phyloP scores from a whole-genome alignment of 2,888 invertebrate genomes.

The Colletes collaris region DNA sequence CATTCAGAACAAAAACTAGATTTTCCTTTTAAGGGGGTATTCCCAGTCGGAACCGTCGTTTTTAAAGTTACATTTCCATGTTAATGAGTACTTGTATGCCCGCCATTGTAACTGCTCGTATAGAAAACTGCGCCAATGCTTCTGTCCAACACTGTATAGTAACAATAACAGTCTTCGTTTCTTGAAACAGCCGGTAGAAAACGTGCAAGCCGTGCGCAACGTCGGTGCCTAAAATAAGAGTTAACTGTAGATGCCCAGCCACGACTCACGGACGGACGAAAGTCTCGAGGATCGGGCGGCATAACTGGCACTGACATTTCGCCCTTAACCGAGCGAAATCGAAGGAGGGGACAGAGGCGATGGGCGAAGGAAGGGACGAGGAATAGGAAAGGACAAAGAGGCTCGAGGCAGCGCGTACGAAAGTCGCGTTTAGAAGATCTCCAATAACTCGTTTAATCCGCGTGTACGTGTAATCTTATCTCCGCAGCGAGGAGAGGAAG shows the following conservation, averaged over 20 bases:
- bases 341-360: background rate
- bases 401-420: background rate
- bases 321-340: conserved; percentile 11
- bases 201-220: background rate
- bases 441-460: conserved; percentile 16
- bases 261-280: background rate
- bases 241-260: conserved; percentile 1
- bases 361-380: too few relatives aligned
- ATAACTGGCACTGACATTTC: conserved; percentile 12
- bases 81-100: too few relatives aligned
- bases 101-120: too few relatives aligned
- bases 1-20: too few relatives aligned
- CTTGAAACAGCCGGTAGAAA: background rate
- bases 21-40: too few relatives aligned
- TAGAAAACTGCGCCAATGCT: too few relatives aligned
- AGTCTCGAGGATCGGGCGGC: background rate
- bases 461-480: conserved; percentile 5
- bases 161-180: background rate
- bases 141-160: too few relatives aligned
- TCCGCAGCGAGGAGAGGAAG: conserved; percentile 27
- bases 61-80: too few relatives aligned
- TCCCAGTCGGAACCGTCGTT: too few relatives aligned
- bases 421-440: background rate
- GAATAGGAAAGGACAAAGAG: conserved; percentile 18
- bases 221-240: conserved; percentile 43